Conservation (phyloP, 2,113 vertebrate species). For the Cyphomyrus plagiostoma region DNA sequence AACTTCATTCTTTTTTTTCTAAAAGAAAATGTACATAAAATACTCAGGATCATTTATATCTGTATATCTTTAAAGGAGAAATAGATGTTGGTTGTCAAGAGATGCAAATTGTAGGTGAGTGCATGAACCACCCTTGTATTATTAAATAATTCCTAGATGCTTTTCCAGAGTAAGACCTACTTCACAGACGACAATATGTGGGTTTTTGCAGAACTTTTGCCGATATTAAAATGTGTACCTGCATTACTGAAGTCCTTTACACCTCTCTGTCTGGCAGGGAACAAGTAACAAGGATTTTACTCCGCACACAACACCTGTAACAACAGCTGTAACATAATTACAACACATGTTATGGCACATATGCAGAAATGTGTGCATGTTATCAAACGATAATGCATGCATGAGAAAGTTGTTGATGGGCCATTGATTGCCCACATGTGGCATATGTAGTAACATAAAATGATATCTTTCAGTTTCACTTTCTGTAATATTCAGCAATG, state of each 20-base stretch:
- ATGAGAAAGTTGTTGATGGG: slow-evolving; percentile 19
- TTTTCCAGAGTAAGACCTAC: neutral
- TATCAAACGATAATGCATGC: slow-evolving; percentile 19
- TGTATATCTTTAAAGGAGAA: neutral
- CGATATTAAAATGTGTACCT: neutral
- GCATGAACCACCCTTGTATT: neutral
- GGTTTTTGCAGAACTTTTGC: neutral
- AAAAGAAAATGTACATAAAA: neutral
- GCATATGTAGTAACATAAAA: slow-evolving; percentile 1
- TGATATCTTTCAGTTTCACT: neutral
- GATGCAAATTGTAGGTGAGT: neutral
- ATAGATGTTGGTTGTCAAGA: neutral
- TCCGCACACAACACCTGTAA: slow-evolving; percentile 10
- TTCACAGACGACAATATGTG: neutral
- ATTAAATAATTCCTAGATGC: neutral
- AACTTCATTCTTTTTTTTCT: neutral
- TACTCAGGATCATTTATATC: neutral
- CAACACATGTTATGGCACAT: slow-evolving; percentile 20
- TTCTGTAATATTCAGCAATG: neutral
- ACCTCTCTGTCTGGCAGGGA: slow-evolving; percentile 5
- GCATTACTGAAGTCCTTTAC: neutral
- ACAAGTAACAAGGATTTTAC: slow-evolving; percentile 3
- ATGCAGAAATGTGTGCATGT: slow-evolving; percentile 17
- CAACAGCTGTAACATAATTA: slow-evolving; percentile 20
- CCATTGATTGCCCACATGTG: neutral